Percentiles rank a stretch among this genome's conserved stretches.
These are phyloP conservation scores for Perodicticus potto DNA, from an alignment of 2,797 vertebrate species.

Conservation along the genomic window DNA sequence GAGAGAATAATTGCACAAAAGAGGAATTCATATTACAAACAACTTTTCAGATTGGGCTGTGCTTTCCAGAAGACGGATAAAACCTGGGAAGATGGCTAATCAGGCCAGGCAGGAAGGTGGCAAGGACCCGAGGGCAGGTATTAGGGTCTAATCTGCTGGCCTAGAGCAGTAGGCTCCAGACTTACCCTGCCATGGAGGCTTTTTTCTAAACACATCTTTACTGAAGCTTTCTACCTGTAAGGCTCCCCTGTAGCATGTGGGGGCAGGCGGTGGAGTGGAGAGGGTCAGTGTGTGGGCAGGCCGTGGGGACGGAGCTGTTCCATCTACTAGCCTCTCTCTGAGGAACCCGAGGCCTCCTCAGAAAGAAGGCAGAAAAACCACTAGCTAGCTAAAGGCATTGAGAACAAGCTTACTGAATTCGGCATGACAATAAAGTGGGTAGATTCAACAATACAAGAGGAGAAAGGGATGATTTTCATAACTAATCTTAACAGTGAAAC, in stretches of 20 bases:
- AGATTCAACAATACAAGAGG: not conserved
- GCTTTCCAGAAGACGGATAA: not conserved
- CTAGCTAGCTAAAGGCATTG: not conserved
- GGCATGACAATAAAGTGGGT: not conserved
- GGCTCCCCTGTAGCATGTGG: not conserved
- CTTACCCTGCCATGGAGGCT: not conserved
- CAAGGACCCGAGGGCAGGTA: not conserved
- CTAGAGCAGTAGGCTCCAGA: not conserved
- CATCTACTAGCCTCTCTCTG: not conserved
- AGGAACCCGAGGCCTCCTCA: not conserved
- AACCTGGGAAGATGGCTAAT: not conserved
- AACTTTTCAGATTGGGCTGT: not conserved
- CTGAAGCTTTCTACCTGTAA: not conserved
- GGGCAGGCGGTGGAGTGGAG: no score
- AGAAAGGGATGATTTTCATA: not conserved
- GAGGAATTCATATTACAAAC: not conserved
- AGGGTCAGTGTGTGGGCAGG: not conserved
- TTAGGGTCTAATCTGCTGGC: not conserved
- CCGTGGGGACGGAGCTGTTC: fast-evolving
- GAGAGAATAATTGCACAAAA: not conserved
- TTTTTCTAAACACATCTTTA: not conserved
- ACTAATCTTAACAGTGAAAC: no score
- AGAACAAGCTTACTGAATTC: not conserved
- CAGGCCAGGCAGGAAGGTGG: not conserved
- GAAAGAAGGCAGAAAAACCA: not conserved